These are phyloP conservation scores for Sinohyriopsis cumingii DNA, from an alignment of 2,888 invertebrate species.

Conservation along the genomic window DNA sequence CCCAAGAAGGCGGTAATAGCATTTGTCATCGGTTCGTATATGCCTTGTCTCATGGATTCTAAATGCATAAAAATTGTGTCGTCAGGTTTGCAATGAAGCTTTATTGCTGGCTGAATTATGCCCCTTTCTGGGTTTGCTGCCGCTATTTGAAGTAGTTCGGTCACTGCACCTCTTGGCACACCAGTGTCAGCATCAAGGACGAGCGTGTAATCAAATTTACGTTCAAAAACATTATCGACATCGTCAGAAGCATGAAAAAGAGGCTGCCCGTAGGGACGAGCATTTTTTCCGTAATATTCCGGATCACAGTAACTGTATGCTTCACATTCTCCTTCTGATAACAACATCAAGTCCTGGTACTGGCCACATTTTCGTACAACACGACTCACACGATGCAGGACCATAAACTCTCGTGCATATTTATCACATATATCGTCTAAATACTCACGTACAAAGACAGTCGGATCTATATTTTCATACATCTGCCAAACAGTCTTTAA, in stretches of 20 bases:
- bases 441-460: constrained; percentile 52
- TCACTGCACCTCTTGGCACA: constrained; percentile 52
- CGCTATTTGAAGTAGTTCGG: constrained; percentile 55
- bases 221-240: constrained; percentile 55
- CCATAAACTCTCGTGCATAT: constrained; percentile 60
- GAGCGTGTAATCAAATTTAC: constrained; percentile 17
- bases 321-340: constrained; percentile 59
- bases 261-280: constrained; percentile 51
- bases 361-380: constrained; percentile 64
- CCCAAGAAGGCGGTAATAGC: constrained; percentile 56
- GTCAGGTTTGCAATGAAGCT: constrained; percentile 45
- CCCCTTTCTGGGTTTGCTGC: constrained; percentile 61
- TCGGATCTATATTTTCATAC: constrained; percentile 47
- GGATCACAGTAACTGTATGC: constrained; percentile 59
- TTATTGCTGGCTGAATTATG: constrained; percentile 63
- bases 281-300: constrained; percentile 50
- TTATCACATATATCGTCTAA: constrained; percentile 58
- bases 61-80: constrained; percentile 65
- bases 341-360: constrained; percentile 64
- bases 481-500: constrained; percentile 55
- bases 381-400: constrained; percentile 59
- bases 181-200: constrained; percentile 63
- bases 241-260: constrained; percentile 58
- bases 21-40: constrained; percentile 62
- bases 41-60: constrained; percentile 57